phyloP scores from a whole-genome alignment of 2,797 vertebrate species.

The Xerus rutilus region DNA sequence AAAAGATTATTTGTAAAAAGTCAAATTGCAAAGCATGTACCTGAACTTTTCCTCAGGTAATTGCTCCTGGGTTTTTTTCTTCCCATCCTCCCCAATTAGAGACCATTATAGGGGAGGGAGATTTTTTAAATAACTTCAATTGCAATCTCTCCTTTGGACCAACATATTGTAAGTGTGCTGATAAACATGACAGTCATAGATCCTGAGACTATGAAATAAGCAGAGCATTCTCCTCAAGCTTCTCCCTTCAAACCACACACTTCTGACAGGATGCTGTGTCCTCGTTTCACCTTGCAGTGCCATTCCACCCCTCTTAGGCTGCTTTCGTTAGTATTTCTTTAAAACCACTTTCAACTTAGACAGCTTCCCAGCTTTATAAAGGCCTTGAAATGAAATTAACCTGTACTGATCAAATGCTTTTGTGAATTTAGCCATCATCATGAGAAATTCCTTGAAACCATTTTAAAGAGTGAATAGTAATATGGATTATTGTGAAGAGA shows the following conservation, averaged over 20 bases:
- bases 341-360: constrained; percentile 45
- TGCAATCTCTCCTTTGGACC: neutral
- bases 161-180: constrained; percentile 4
- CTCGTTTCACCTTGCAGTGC: constrained; percentile 36
- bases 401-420: neutral
- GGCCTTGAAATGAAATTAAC: constrained; percentile 56
- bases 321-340: constrained; percentile 46
- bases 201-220: constrained; percentile 27
- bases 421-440: constrained; percentile 38
- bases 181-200: constrained; percentile 9
- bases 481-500: constrained; percentile 59
- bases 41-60: neutral
- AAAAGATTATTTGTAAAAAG: constrained; percentile 28
- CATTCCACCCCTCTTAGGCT: constrained; percentile 49
- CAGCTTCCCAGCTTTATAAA: constrained; percentile 48
- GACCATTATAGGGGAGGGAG: neutral
- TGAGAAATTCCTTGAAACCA: constrained; percentile 58
- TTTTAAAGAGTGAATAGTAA: constrained; percentile 55
- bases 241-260: neutral
- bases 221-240: neutral
- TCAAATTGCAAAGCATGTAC: neutral
- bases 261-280: neutral
- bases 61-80: neutral
- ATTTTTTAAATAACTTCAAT: neutral
- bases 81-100: neutral